phyloP scores from a whole-genome alignment of 1,140 invertebrate species.

The Leptoteleia sp. region DNA sequence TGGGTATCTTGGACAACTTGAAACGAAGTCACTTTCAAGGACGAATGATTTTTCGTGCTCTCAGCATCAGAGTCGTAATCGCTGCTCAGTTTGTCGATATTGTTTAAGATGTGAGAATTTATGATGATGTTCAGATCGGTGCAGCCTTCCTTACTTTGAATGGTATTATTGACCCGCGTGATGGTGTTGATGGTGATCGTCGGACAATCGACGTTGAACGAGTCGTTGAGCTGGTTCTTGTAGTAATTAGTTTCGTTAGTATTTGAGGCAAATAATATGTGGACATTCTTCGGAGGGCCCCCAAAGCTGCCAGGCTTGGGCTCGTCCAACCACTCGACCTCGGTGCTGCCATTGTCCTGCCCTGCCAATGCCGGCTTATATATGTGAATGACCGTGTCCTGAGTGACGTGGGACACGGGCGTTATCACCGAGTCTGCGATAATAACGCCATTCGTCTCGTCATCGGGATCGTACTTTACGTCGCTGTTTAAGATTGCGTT shows the following conservation, averaged over 20 bases:
- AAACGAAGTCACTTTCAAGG: constrained; percentile 56
- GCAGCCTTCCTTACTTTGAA: constrained; percentile 78
- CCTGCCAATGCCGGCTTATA: constrained; percentile 69
- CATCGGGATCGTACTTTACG: too few relatives aligned
- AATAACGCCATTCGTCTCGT: too few relatives aligned
- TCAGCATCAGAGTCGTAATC: not conserved
- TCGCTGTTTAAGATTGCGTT: too few relatives aligned
- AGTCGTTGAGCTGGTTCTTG: constrained; percentile 34
- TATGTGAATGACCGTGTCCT: constrained; percentile 77
- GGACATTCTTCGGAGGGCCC: constrained; percentile 72
- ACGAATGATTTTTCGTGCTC: constrained; percentile 3
- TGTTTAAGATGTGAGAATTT: constrained; percentile 77
- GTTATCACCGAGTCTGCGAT: not conserved
- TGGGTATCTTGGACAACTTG: constrained; percentile 73
- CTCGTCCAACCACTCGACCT: not conserved
- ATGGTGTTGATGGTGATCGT: constrained; percentile 78
- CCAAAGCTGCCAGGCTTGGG: not conserved
- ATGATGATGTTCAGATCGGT: constrained; percentile 80
- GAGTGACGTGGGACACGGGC: constrained; percentile 70
- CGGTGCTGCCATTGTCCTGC: constrained; percentile 44
- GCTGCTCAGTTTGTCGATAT: constrained; percentile 44
- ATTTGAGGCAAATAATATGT: constrained; percentile 75
- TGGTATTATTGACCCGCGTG: constrained; percentile 77
- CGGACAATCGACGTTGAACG: constrained; percentile 69
- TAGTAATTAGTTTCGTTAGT: constrained; percentile 55